phyloP scores from a whole-genome alignment of 2,888 invertebrate genomes.

The Meiosimyza decipiens region DNA sequence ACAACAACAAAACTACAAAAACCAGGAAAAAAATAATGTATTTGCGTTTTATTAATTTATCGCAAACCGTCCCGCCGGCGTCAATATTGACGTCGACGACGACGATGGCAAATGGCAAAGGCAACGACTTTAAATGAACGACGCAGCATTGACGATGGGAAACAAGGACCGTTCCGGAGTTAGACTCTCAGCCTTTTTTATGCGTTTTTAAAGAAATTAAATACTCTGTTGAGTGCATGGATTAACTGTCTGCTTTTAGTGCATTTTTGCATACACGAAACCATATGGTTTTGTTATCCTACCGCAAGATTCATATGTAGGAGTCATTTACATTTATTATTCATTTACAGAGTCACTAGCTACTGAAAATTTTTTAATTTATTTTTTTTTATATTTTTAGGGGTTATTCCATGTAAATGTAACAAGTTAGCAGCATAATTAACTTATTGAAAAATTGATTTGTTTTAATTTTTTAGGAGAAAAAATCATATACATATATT shows the following conservation, averaged over 20 bases:
- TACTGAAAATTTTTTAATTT: no score
- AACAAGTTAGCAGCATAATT: no score
- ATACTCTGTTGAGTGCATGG: neutral
- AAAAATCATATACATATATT: no score
- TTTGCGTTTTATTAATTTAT: slow-evolving; percentile 28
- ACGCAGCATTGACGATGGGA: neutral
- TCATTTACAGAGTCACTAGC: no score
- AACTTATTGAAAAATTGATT: no score
- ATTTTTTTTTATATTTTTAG: no score
- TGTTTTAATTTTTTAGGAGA: no score
- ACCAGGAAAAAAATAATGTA: slow-evolving; percentile 10
- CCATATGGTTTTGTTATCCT: neutral
- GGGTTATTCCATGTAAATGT: no score
- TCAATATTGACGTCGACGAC: neutral
- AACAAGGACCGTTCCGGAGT: neutral
- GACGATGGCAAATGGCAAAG: neutral
- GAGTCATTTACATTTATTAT: no score
- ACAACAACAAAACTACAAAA: neutral
- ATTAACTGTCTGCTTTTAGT: neutral
- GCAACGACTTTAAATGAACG: neutral
- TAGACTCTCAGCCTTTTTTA: slow-evolving; percentile 12
- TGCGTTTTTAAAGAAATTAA: no score
- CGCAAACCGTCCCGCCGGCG: slow-evolving; percentile 17
- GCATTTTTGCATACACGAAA: neutral
- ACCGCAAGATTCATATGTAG: neutral